These are phyloP conservation scores for Artemia sp. DNA, from an alignment of 2,888 invertebrate species.

Conservation along the genomic window DNA sequence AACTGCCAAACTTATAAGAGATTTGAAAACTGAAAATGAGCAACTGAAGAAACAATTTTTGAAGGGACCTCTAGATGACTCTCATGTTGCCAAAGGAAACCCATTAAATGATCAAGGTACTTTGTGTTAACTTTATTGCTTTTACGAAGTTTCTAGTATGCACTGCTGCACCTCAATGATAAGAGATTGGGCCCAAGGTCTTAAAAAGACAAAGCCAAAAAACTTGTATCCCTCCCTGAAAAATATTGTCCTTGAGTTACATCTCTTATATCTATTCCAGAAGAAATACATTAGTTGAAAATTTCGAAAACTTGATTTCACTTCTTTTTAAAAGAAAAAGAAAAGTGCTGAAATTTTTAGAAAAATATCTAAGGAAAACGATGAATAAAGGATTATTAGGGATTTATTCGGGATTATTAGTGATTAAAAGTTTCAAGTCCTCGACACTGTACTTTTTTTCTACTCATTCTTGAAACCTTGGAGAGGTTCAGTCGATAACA, in stretches of 20 bases:
- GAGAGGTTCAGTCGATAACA: no score
- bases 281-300: background rate
- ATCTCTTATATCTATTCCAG: background rate
- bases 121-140: conserved; percentile 10
- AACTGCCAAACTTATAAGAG: conserved; percentile 38
- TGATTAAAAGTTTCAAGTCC: no score
- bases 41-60: conserved; percentile 34
- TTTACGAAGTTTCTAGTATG: conserved; percentile 12
- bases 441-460: no score
- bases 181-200: background rate
- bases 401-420: no score
- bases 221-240: background rate
- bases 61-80: conserved; percentile 28
- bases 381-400: no score
- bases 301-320: no score
- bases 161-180: background rate
- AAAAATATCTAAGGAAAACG: no score
- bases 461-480: no score
- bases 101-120: conserved; percentile 24
- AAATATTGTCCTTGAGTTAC: background rate
- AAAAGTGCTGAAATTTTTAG: no score
- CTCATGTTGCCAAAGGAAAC: conserved; percentile 24
- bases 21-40: conserved; percentile 40
- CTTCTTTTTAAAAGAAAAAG: no score
- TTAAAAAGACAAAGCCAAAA: background rate